Evolutionary conservation across 2,888 invertebrate species (phyloP).

Genomic region (Neocrepidodera transversa): DNA sequence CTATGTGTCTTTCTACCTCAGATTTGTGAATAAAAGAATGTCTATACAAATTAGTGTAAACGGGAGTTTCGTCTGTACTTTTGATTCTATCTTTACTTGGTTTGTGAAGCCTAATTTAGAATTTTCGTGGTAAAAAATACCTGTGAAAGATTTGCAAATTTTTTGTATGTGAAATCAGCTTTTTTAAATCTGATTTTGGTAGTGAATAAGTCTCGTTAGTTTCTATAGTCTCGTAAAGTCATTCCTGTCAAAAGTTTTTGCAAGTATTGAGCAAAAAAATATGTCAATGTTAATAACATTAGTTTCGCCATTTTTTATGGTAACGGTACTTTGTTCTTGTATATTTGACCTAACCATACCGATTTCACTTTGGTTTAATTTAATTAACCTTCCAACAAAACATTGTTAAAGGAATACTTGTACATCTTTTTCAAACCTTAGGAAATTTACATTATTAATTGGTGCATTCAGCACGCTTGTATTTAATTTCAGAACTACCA

Average conservation of each 20-base stretch:
- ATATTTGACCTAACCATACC: too few species aligned
- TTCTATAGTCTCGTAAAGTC: not conserved
- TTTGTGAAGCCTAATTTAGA: constrained; percentile 35
- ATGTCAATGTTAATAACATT: not conserved
- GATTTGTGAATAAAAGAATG: constrained; percentile 43
- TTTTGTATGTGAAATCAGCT: constrained; percentile 23
- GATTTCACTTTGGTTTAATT: too few species aligned
- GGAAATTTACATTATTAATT: too few species aligned
- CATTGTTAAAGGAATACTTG: too few species aligned
- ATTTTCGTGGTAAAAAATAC: constrained; percentile 34
- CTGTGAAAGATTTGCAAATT: not conserved
- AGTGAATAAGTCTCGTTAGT: not conserved
- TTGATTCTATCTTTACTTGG: constrained; percentile 39
- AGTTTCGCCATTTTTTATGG: not conserved
- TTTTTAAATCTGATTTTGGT: not conserved
- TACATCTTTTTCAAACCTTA: too few species aligned
- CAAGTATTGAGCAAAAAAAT: not conserved
- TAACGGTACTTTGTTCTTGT: not conserved
- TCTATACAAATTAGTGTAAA: constrained; percentile 41
- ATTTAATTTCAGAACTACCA: too few species aligned
- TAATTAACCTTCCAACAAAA: too few species aligned
- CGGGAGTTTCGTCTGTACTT: constrained; percentile 30
- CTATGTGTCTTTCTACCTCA: constrained; percentile 39
- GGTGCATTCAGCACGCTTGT: too few species aligned
- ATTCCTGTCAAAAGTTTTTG: not conserved